A percentile compares a stretch with the other conserved stretches of the same genome.
Conservation (phyloP, 2,113 vertebrate genomes). For the Mohoua ochrocephala region DNA sequence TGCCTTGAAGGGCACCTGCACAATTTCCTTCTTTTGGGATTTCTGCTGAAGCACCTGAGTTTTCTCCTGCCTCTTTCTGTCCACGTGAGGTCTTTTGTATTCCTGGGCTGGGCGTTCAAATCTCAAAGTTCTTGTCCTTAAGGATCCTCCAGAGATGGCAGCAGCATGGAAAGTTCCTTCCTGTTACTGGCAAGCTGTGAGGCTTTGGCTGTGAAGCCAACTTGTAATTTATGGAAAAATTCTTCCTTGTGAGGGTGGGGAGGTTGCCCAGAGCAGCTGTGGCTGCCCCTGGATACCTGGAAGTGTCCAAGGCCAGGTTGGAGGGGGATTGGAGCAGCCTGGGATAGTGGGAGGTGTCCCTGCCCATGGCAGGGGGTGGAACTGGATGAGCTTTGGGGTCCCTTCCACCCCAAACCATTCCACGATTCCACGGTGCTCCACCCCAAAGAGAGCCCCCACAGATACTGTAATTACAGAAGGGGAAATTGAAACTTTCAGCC, state of each 20-base stretch:
- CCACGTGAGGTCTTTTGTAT: neutral
- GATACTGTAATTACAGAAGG: neutral
- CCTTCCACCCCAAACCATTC: neutral
- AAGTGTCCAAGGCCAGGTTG: neutral
- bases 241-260: neutral
- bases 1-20: neutral
- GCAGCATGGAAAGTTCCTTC: neutral
- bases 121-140: neutral
- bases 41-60: neutral
- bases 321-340: accelerated
- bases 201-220: neutral
- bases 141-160: neutral
- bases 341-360: neutral
- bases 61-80: neutral
- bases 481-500: neutral
- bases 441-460: neutral
- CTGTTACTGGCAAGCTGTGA: neutral
- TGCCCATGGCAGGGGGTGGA: neutral
- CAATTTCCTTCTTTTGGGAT: neutral
- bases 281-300: neutral
- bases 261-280: neutral
- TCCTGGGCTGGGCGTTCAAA: neutral
- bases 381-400: neutral
- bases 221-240: neutral
- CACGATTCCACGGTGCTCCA: neutral